Conservation (phyloP, 2,797 vertebrate species). For the Cheirogaleus major region DNA sequence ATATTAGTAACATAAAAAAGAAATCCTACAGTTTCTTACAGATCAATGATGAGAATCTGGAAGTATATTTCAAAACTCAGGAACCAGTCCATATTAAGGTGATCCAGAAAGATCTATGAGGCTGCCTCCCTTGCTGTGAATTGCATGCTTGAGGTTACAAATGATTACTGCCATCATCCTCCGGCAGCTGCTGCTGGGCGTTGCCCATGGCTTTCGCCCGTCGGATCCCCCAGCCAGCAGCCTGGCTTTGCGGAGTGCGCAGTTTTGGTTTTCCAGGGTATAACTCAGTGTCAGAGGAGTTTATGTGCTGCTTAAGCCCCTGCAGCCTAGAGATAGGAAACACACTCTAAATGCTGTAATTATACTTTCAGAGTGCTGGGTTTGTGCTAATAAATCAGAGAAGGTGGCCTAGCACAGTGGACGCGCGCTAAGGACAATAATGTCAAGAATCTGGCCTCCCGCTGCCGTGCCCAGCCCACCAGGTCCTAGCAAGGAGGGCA, state of each 20-base stretch:
- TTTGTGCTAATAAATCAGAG: constrained; percentile 37
- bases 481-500: background rate
- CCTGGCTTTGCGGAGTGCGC: constrained; percentile 65
- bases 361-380: constrained; percentile 44
- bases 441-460: background rate
- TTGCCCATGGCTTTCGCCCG: constrained; percentile 39
- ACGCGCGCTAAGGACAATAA: background rate
- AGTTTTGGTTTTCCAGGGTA: constrained; percentile 78
- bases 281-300: constrained; percentile 75
- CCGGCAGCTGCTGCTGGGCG: constrained; percentile 71
- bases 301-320: constrained; percentile 78
- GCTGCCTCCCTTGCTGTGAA: constrained; percentile 74
- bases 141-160: constrained; percentile 77
- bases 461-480: background rate
- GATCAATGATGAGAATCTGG: constrained; percentile 18
- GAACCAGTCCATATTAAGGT: constrained; percentile 78
- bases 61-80: background rate
- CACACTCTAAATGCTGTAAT: constrained; percentile 69
- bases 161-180: constrained; percentile 65
- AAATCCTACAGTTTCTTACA: background rate
- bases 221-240: constrained; percentile 67
- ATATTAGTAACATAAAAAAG: background rate
- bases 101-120: constrained; percentile 75
- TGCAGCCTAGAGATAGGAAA: constrained; percentile 70
- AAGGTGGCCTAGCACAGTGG: background rate